These are phyloP conservation scores for Lampris megalopsis DNA, from an alignment of 2,113 vertebrate species.

Conservation along the genomic window DNA sequence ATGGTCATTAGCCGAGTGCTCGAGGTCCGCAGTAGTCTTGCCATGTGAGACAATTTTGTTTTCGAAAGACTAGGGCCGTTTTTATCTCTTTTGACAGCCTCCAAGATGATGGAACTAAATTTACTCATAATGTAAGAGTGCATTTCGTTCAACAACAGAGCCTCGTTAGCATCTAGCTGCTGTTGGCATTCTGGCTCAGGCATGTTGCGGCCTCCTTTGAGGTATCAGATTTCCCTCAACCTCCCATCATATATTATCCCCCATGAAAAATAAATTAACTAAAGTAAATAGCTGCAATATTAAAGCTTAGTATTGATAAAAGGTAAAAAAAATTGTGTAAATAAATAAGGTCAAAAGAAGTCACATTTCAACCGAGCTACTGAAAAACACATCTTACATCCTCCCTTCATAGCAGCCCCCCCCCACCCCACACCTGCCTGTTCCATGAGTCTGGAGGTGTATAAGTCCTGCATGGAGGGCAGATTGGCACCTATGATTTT, in stretches of 20 bases:
- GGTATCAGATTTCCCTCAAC: no score
- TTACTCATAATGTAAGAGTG: not conserved
- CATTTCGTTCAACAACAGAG: not conserved
- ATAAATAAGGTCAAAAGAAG: not conserved
- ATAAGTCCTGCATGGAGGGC: no score
- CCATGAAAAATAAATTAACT: not conserved
- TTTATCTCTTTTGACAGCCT: not conserved
- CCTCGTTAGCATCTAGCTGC: constrained; percentile 4
- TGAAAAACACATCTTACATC: not conserved
- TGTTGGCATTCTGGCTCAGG: constrained; percentile 3
- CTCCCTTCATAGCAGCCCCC: no score
- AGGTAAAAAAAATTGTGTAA: no score
- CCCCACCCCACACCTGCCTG: no score
- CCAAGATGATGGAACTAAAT: constrained; percentile 1
- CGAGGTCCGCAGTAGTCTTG: no score
- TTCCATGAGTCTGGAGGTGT: no score
- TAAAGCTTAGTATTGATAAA: not conserved
- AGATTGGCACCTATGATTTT: no score
- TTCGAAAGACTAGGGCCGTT: not conserved
- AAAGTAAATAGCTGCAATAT: not conserved
- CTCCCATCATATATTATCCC: no score
- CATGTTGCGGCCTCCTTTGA: not conserved
- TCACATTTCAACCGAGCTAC: not conserved
- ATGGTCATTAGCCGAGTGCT: no score
- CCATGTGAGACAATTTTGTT: no score